Evolutionary conservation across 2,113 vertebrate species (phyloP).

Genomic region (Zosterops borbonicus): DNA sequence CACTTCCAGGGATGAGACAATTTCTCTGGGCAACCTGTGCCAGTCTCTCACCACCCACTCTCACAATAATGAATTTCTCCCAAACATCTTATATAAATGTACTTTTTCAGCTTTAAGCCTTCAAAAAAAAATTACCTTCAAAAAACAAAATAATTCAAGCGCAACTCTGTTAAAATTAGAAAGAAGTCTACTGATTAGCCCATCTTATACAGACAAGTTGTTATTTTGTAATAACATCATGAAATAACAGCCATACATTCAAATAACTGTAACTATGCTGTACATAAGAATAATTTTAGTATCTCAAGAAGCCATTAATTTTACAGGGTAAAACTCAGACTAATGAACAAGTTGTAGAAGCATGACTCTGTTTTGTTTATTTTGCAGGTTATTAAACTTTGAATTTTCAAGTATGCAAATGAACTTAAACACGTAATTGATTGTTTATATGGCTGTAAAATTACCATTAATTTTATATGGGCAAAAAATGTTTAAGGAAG

Average conservation of each 20-base stretch:
- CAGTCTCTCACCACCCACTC: not conserved
- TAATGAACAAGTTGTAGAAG: not conserved
- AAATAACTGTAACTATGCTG: not conserved
- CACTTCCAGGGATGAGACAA: not conserved
- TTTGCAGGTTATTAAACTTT: not conserved
- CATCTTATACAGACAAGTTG: not conserved
- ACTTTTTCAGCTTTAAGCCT: not conserved
- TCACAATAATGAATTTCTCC: not conserved
- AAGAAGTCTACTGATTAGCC: not conserved
- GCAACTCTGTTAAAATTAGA: not conserved
- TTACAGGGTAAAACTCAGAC: not conserved
- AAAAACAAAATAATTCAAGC: not conserved
- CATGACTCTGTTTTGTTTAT: not conserved
- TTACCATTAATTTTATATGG: not conserved
- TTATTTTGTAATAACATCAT: not conserved
- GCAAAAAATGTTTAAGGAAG: not conserved
- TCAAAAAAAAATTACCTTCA: not conserved
- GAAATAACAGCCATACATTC: not conserved
- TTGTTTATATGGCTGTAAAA: not conserved
- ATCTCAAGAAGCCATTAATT: not conserved
- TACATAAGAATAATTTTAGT: not conserved
- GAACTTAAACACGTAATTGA: not conserved
- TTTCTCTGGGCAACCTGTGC: not conserved
- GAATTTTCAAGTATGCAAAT: not conserved
- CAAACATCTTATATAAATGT: not conserved